A percentile compares a stretch with the other conserved stretches of the same genome.
Conservation (phyloP, 2,888 invertebrate species). For the Philaethria dido region DNA sequence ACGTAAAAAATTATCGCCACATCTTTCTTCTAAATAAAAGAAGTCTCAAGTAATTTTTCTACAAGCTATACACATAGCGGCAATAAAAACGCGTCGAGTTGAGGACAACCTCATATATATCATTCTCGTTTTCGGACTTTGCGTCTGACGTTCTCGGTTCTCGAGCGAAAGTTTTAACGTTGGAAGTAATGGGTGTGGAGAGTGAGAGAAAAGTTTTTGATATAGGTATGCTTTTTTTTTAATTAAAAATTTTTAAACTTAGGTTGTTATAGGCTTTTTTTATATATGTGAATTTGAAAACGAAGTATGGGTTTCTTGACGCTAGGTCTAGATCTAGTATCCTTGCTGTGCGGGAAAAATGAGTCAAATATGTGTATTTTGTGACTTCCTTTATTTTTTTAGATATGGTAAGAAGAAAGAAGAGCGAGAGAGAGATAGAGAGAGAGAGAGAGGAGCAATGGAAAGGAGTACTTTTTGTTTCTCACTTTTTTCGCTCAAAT, state of each 20-base stretch:
- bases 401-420: no score
- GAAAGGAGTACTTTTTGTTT: no score
- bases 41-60: slow-evolving; percentile 76
- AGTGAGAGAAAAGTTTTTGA: neutral
- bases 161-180: slow-evolving; percentile 75
- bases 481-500: no score
- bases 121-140: slow-evolving; percentile 60
- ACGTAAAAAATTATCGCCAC: slow-evolving; percentile 49
- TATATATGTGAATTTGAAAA: no score
- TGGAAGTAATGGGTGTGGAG: slow-evolving; percentile 55
- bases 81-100: slow-evolving; percentile 73
- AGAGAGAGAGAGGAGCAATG: no score
- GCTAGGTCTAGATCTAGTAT: no score
- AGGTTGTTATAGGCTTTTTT: neutral
- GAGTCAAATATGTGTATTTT: no score
- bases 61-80: slow-evolving; percentile 76
- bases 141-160: slow-evolving; percentile 64
- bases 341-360: no score
- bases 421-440: no score
- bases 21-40: slow-evolving; percentile 61
- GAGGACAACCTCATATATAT: slow-evolving; percentile 69
- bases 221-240: slow-evolving; percentile 4
- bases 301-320: no score
- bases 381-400: no score
- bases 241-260: neutral